Conservation (phyloP, 2,113 vertebrate genomes). For the Parotia lawesii region DNA sequence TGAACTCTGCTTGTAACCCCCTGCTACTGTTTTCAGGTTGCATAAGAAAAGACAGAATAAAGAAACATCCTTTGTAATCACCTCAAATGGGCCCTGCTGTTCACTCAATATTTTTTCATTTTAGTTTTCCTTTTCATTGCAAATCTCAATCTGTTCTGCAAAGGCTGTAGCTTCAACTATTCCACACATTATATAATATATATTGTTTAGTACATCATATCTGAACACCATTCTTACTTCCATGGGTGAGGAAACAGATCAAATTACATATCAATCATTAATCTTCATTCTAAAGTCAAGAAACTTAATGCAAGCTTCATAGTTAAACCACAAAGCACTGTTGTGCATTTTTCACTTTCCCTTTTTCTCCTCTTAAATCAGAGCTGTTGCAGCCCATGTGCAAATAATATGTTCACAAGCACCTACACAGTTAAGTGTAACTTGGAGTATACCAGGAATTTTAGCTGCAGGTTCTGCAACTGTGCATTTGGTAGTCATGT, state of each 20-base stretch:
- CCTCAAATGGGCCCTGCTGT: conserved; percentile 78
- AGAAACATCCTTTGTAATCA: conserved; percentile 82
- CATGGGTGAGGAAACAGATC: not conserved
- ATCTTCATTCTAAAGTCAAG: not conserved
- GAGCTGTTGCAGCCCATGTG: not conserved
- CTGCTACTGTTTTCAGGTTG: conserved; percentile 83
- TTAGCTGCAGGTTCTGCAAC: not conserved
- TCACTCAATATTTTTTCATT: conserved; percentile 76
- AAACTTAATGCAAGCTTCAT: conserved; percentile 21
- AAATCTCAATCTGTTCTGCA: conserved; percentile 74
- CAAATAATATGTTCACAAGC: not conserved
- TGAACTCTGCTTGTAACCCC: conserved; percentile 80
- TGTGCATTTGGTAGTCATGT: not conserved
- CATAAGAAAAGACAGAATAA: conserved; percentile 78
- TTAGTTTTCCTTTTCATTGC: conserved; percentile 72
- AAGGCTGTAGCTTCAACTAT: conserved; percentile 50
- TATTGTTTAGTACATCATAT: not conserved
- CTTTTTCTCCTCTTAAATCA: not conserved
- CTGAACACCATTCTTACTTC: not conserved
- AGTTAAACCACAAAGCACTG: not conserved
- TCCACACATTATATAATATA: not conserved
- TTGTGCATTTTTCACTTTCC: not conserved
- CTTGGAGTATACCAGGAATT: not conserved
- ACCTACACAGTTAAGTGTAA: not conserved
- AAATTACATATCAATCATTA: conserved; percentile 19